These are phyloP conservation scores for Tipula helvola DNA, from an alignment of 2,888 invertebrate species.

Conservation along the genomic window DNA sequence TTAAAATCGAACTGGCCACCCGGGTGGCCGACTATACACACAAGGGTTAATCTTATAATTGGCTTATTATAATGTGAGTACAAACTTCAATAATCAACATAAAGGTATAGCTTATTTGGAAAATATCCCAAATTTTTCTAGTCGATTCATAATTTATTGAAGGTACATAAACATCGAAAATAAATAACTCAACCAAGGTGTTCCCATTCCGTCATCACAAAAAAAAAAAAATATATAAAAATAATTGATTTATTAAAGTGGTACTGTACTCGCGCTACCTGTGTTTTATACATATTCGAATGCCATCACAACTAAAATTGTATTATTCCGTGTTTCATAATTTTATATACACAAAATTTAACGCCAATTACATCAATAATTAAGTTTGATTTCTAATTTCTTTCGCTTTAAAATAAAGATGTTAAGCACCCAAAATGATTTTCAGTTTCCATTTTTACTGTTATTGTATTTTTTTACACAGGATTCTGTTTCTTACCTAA, in stretches of 20 bases:
- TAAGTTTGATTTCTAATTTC: not conserved
- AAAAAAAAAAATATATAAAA: too few relatives aligned
- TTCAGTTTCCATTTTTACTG: not conserved
- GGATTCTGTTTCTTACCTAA: not conserved
- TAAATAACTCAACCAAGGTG: not conserved
- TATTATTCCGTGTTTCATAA: not conserved
- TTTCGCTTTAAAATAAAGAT: not conserved
- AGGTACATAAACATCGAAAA: not conserved
- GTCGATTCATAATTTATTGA: not conserved
- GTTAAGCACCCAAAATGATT: not conserved
- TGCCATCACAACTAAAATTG: not conserved
- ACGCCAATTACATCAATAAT: not conserved
- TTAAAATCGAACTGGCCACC: too few relatives aligned
- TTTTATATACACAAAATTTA: not conserved
- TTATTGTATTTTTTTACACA: not conserved
- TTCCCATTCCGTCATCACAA: not conserved
- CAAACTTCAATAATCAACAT: not conserved
- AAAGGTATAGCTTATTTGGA: not conserved
- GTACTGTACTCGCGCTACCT: not conserved
- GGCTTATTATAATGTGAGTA: not conserved
- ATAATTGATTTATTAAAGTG: not conserved
- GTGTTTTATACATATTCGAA: not conserved
- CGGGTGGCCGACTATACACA: too few relatives aligned
- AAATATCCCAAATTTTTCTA: not conserved
- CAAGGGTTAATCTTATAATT: too few relatives aligned